Conservation (phyloP, 1,140 invertebrate genomes). For the Maniola jurtina region DNA sequence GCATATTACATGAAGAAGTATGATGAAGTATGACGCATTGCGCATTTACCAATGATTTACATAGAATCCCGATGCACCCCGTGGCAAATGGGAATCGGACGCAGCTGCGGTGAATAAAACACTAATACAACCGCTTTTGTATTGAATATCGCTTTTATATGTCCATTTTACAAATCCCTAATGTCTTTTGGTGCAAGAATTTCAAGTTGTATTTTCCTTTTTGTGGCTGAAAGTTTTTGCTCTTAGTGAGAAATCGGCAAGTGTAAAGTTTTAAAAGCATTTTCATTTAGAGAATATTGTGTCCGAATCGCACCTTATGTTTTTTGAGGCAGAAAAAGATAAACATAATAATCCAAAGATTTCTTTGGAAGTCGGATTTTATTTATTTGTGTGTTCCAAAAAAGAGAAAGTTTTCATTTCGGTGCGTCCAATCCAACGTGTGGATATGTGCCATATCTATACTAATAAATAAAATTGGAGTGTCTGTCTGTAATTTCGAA, state of each 20-base stretch:
- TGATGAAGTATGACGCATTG: slow-evolving; percentile 42
- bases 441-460: no score
- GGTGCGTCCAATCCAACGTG: no score
- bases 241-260: neutral
- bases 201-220: neutral
- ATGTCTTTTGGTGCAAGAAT: slow-evolving; percentile 6
- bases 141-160: slow-evolving; percentile 35
- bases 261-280: slow-evolving; percentile 8
- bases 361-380: no score
- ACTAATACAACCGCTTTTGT: slow-evolving; percentile 40
- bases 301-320: neutral
- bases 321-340: neutral
- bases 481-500: no score
- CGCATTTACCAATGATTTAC: slow-evolving; percentile 39
- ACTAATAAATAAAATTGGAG: no score
- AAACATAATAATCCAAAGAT: no score
- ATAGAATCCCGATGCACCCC: slow-evolving; percentile 42
- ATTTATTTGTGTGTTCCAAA: no score
- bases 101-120: slow-evolving; percentile 51
- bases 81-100: slow-evolving; percentile 33
- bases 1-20: neutral
- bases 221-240: neutral
- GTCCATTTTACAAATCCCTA: slow-evolving; percentile 10
- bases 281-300: neutral
- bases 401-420: no score